phyloP scores from a whole-genome alignment of 2,797 vertebrate species.

The Malacoctenus gilli region DNA sequence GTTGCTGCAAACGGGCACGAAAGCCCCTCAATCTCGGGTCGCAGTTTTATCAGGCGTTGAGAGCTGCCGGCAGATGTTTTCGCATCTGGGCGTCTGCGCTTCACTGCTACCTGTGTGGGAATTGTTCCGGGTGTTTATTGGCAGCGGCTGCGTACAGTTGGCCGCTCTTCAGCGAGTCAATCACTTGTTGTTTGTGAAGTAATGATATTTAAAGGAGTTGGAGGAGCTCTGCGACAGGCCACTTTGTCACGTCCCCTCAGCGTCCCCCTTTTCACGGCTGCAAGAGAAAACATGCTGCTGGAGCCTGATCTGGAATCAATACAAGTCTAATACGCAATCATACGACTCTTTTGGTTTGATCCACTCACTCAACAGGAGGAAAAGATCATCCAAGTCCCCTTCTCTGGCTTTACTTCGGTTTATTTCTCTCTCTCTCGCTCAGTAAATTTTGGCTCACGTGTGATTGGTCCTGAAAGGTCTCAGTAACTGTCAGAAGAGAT shows the following conservation, averaged over 20 bases:
- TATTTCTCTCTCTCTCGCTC: too few species aligned
- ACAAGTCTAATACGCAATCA: neutral
- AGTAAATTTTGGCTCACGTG: too few species aligned
- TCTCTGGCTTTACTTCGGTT: slow-evolving; percentile 19
- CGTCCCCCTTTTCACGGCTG: neutral
- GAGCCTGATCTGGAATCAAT: neutral
- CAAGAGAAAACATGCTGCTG: neutral
- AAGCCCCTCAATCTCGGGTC: too few species aligned
- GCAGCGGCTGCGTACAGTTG: neutral
- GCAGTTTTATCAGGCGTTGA: neutral
- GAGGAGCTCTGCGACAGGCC: neutral
- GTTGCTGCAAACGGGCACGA: neutral
- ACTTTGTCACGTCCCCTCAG: neutral
- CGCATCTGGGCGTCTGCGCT: neutral
- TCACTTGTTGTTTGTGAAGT: neutral
- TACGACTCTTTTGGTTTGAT: neutral
- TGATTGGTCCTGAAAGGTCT: too few species aligned
- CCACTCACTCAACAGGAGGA: neutral
- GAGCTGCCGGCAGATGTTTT: too few species aligned
- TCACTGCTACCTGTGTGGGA: neutral
- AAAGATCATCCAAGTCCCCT: too few species aligned
- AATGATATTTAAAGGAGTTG: neutral
- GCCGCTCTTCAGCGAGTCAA: neutral
- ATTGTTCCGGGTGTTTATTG: neutral
- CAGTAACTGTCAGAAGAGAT: too few species aligned